Evolutionary conservation across 2,888 invertebrate genomes (phyloP).

Genomic region (Tupiocoris notatus): DNA sequence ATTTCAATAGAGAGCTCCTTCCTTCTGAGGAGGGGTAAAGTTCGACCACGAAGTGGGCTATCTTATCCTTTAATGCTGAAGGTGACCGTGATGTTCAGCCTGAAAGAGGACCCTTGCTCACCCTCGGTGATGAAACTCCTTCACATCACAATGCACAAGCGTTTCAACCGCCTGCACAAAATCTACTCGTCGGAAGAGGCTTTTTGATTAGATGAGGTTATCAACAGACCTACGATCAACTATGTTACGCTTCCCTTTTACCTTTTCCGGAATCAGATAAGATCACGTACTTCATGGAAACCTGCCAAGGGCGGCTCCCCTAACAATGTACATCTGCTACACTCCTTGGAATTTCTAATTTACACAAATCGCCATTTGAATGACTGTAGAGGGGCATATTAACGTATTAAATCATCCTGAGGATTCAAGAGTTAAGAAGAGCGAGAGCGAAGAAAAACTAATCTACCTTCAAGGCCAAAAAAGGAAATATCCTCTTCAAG

Average conservation of each 20-base stretch:
- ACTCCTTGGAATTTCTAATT: too few relatives aligned
- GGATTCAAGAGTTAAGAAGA: too few relatives aligned
- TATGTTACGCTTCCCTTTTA: background rate
- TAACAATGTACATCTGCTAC: background rate
- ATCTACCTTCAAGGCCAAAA: too few relatives aligned
- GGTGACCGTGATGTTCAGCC: background rate
- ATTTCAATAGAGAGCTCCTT: too few relatives aligned
- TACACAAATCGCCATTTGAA: too few relatives aligned
- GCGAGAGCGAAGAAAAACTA: too few relatives aligned
- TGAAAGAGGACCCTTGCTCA: background rate
- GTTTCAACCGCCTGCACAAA: background rate
- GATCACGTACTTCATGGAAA: background rate
- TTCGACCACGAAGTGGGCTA: background rate
- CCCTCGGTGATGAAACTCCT: background rate
- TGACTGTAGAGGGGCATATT: too few relatives aligned
- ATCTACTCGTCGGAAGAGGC: background rate
- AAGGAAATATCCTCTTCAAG: too few relatives aligned
- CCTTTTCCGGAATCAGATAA: background rate
- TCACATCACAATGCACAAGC: background rate
- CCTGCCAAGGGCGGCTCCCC: background rate
- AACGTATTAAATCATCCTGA: too few relatives aligned
- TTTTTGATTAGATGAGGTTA: background rate
- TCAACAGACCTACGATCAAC: background rate
- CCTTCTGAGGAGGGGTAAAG: too few relatives aligned
- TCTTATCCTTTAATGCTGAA: background rate